Conservation (phyloP, 92 coral and sea anemone genomes). For the Siderastrea radians region DNA sequence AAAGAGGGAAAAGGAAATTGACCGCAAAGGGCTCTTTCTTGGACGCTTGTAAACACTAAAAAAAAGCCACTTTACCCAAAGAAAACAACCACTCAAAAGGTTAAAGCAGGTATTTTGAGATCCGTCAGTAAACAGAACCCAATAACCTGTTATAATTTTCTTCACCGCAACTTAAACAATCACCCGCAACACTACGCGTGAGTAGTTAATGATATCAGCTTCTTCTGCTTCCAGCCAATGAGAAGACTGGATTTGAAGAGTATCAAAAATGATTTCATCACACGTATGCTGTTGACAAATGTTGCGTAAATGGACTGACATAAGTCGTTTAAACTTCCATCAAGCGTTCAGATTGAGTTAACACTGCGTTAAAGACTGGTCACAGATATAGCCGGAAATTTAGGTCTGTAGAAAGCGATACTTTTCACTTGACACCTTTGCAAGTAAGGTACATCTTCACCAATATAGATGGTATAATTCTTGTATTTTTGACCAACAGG, state of each 20-base stretch:
- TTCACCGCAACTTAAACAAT: constrained; percentile 8
- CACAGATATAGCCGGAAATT: constrained; percentile 9
- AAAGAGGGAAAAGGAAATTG: not conserved
- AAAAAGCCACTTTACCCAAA: not conserved
- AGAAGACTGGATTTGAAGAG: not conserved
- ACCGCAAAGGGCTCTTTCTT: not conserved
- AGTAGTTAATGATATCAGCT: constrained; percentile 41
- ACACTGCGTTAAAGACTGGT: not conserved
- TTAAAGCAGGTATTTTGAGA: constrained; percentile 8
- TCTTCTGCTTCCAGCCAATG: constrained; percentile 8
- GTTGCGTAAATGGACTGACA: not conserved
- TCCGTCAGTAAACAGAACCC: not conserved
- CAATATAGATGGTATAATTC: not conserved
- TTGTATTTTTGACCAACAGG: not conserved
- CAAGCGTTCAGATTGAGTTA: not conserved
- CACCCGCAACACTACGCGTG: constrained; percentile 24
- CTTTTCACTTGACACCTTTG: not conserved
- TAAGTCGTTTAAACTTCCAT: constrained; percentile 3
- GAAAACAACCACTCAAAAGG: not conserved
- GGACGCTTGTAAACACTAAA: not conserved
- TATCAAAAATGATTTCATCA: constrained; percentile 39
- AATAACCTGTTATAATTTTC: constrained; percentile 28
- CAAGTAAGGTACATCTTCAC: not conserved
- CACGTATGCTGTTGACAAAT: constrained; percentile 3
- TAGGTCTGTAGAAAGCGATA: constrained; percentile 13